Evolutionary conservation across 1,140 invertebrate genomes (phyloP).

Genomic region (Papilio dardanus): DNA sequence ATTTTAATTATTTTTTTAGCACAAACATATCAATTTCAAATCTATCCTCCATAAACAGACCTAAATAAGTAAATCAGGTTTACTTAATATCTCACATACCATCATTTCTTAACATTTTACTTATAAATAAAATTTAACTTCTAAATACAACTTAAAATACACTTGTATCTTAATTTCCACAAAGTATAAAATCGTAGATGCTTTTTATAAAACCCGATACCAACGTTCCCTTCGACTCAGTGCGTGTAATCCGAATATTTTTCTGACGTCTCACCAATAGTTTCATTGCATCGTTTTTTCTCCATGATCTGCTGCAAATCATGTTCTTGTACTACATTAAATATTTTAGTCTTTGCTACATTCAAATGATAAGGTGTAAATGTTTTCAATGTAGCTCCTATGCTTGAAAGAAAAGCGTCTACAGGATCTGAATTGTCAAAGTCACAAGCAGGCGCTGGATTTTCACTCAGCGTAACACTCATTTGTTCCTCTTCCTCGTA

Average conservation of each 20-base stretch:
- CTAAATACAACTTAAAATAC: neutral
- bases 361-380: slow-evolving; percentile 77
- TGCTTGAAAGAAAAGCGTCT: slow-evolving; percentile 72
- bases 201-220: neutral
- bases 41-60: no score
- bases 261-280: neutral
- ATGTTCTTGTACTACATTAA: slow-evolving; percentile 73
- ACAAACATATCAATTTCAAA: no score
- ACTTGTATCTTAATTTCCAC: neutral
- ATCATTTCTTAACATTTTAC: neutral
- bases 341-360: slow-evolving; percentile 75
- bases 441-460: slow-evolving; percentile 45
- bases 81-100: neutral
- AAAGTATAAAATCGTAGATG: neutral
- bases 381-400: slow-evolving; percentile 70
- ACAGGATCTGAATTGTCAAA: slow-evolving; percentile 68
- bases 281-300: slow-evolving; percentile 51
- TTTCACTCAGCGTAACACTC: slow-evolving; percentile 46
- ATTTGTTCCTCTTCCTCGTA: slow-evolving; percentile 51
- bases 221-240: neutral
- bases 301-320: slow-evolving; percentile 75
- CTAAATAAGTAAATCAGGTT: neutral
- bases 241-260: slow-evolving; percentile 12
- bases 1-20: no score
- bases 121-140: neutral